Evolutionary conservation across 53 echinoderm and acorn worm species (phyloP), one percentile per base, ranked within the genome.

Genomic region (Antedon mediterranea): DNA sequence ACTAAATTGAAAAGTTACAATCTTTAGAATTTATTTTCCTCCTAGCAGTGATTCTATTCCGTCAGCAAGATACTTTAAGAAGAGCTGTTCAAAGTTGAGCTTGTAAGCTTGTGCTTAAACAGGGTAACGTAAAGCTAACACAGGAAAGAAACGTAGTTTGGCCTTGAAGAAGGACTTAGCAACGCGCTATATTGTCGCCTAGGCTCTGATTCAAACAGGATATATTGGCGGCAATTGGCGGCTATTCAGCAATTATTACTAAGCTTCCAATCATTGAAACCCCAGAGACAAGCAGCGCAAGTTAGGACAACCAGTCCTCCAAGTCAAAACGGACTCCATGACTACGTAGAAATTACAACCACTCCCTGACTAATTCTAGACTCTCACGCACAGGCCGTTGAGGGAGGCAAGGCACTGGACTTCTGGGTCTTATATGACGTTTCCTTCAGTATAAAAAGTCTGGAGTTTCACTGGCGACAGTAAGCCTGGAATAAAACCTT

Each of bases 71-170:
- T 13, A 13, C 57, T 57, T 57, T 57, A 57, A 57, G 9, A 2
- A 26, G 57, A 41, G 41, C 2, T 18, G 9, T 57, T 23, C 7
- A 23, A 18, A 57, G 57, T 23, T 57, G 57, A 23, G 7, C 57
- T 57, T 57, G 9, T 15, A 57, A 57, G 57, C 57, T 57, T 57
- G 23, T 57, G 57, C 57, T 8, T 23, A 18, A 57, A 57, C 57
- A 57, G 57, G 7, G 57, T 57, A 57, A 26, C 57, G 57, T 57
- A 57, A 37, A 57, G 57, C 57, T 57, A 57, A 57, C n/a, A n/a
- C 57, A 57, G 57, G 57, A 57, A 57, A 57, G 57, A 57, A 57
- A 57, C 57, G 57, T 57, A 57, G 57, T 57, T 57, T 57, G 57
- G 57, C 57, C 57, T 57, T 57, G 57, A 57, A 57, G 57, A 57